Conservation (phyloP, 1,140 invertebrate genomes). For the Nasonia vitripennis region DNA sequence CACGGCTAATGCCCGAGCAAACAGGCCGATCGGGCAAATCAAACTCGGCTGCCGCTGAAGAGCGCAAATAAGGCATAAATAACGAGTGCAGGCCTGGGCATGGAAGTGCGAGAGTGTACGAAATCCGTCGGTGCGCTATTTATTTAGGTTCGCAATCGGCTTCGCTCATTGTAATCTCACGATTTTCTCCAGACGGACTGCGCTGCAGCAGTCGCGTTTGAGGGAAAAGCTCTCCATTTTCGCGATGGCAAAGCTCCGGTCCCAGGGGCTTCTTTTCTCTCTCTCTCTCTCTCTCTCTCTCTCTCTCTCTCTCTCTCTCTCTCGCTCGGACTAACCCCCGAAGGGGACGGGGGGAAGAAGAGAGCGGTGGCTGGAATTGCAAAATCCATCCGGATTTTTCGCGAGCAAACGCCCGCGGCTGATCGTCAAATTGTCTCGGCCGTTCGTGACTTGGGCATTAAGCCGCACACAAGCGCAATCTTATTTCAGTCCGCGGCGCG, state of each 20-base stretch:
- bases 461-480: constrained; percentile 14
- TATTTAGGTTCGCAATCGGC: constrained; percentile 49
- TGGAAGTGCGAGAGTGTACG: constrained; percentile 54
- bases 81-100: constrained; percentile 6
- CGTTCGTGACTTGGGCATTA: constrained; percentile 41
- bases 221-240: constrained; percentile 39
- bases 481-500: background rate
- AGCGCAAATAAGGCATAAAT: constrained; percentile 45
- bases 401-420: constrained; percentile 38
- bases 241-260: constrained; percentile 3
- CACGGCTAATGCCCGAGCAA: constrained; percentile 19
- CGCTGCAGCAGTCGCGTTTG: constrained; percentile 48
- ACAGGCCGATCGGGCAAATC: constrained; percentile 31
- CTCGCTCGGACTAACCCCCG: constrained; percentile 1
- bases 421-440: constrained; percentile 42
- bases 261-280: constrained; percentile 57
- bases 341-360: background rate
- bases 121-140: constrained; percentile 1
- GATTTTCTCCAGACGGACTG: constrained; percentile 48
- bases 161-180: constrained; percentile 40
- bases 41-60: constrained; percentile 18
- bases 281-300: constrained; percentile 29
- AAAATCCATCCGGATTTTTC: constrained; percentile 46
- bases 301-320: constrained; percentile 28
- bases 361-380: constrained; percentile 31